These are phyloP conservation scores for Drosophila emarginata DNA, from an alignment of 2,888 invertebrate species.

Conservation along the genomic window DNA sequence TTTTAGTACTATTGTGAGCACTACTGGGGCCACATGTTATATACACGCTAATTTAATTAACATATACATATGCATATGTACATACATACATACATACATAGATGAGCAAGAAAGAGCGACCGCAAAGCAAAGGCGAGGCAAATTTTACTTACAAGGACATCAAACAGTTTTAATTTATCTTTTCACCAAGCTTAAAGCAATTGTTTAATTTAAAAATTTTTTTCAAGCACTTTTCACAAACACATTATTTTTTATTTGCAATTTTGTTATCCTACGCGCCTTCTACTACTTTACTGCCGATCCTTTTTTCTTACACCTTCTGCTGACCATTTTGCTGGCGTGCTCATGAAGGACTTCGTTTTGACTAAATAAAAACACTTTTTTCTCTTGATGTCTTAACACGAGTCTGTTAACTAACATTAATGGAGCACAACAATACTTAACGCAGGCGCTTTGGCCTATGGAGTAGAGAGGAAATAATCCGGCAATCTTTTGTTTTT, in stretches of 20 bases:
- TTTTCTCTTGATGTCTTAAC: neutral
- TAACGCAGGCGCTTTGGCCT: neutral
- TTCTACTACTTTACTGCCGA: neutral
- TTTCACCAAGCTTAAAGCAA: neutral
- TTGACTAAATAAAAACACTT: neutral
- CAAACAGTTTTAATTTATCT: constrained; percentile 33
- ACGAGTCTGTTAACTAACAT: neutral
- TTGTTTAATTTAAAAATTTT: neutral
- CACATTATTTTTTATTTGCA: neutral
- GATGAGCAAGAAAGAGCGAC: constrained; percentile 22
- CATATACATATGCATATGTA: too few relatives aligned
- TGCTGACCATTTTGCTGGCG: neutral
- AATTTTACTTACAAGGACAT: constrained; percentile 36
- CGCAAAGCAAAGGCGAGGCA: constrained; percentile 10
- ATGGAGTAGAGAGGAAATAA: neutral
- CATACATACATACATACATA: too few relatives aligned
- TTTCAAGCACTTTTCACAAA: neutral
- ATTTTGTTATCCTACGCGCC: neutral
- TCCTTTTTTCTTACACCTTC: neutral
- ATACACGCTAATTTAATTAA: constrained; percentile 75
- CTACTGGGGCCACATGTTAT: constrained; percentile 44
- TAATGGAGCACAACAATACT: neutral
- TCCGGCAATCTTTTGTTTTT: neutral
- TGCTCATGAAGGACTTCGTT: neutral
- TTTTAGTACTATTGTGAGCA: constrained; percentile 27